A percentile compares a stretch with the other conserved stretches of the same genome.
Conservation (phyloP, 1,140 invertebrate genomes). For the Zeugodacus cucurbitae region DNA sequence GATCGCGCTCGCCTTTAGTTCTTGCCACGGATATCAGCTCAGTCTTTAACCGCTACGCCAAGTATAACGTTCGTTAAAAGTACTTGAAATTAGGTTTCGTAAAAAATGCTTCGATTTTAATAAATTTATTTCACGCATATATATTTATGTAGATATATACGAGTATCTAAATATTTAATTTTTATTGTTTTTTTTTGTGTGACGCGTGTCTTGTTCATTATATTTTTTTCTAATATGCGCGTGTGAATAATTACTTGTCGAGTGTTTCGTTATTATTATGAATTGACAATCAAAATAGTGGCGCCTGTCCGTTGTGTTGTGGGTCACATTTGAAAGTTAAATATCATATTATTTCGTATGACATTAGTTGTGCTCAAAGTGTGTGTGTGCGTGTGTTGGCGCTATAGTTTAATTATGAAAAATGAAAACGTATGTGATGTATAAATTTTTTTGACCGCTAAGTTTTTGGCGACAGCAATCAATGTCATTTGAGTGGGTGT, state of each 20-base stretch:
- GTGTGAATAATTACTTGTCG: conserved; percentile 17
- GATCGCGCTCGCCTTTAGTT: neutral
- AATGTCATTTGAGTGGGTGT: neutral
- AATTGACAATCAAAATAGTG: conserved; percentile 16
- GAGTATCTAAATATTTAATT: neutral
- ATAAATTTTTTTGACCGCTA: neutral
- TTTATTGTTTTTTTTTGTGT: no score
- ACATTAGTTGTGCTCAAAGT: neutral
- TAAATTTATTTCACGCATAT: neutral
- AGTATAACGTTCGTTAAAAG: conserved; percentile 10
- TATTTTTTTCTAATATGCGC: neutral
- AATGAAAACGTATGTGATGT: neutral
- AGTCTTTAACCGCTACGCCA: conserved; percentile 16
- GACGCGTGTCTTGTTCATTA: conserved; percentile 16
- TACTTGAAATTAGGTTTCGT: conserved; percentile 7
- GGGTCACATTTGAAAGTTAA: neutral
- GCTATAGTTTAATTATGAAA: neutral
- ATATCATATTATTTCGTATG: neutral
- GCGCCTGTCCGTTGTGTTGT: neutral
- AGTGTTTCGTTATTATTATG: neutral
- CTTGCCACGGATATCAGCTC: neutral
- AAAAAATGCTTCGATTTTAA: neutral
- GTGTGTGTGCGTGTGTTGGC: no score
- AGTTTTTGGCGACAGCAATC: neutral
- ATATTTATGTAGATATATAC: neutral